Conservation (phyloP, 1,140 invertebrate species). For the Lerema accius region DNA sequence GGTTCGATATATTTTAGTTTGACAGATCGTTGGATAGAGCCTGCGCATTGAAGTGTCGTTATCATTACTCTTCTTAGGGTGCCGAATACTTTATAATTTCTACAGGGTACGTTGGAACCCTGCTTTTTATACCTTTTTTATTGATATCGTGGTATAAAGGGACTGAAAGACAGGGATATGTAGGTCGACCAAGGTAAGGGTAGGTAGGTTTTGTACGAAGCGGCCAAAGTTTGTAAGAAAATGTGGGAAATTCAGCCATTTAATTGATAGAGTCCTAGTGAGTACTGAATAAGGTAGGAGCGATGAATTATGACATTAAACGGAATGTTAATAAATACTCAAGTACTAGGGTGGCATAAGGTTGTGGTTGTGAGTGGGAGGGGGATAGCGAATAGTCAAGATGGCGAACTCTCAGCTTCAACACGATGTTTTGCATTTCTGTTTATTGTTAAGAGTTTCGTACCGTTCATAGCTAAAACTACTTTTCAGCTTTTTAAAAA, state of each 20-base stretch:
- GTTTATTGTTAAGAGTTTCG: conserved; percentile 18
- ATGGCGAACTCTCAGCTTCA: conserved; percentile 7
- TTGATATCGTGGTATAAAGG: conserved; percentile 65
- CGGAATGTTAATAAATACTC: conserved; percentile 11
- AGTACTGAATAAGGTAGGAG: not conserved
- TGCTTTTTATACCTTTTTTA: conserved; percentile 61
- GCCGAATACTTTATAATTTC: conserved; percentile 51
- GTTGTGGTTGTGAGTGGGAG: conserved; percentile 2
- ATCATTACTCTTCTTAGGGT: conserved; percentile 40
- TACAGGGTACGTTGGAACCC: conserved; percentile 62
- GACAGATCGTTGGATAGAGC: not conserved
- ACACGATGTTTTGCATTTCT: conserved; percentile 28
- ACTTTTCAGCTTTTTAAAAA: conserved; percentile 14
- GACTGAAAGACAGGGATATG: conserved; percentile 77
- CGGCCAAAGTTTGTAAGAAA: conserved; percentile 62
- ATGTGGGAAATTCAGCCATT: conserved; percentile 37
- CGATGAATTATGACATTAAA: conserved; percentile 23
- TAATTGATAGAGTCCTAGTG: conserved; percentile 18
- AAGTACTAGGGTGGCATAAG: conserved; percentile 6
- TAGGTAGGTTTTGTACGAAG: conserved; percentile 77
- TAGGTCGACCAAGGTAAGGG: conserved; percentile 63
- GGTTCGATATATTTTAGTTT: conserved; percentile 41
- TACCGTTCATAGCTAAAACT: conserved; percentile 12
- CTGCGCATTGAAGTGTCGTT: conserved; percentile 2
- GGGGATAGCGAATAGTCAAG: not conserved